These are phyloP conservation scores for Tigriopus californicus DNA, from an alignment of 2,888 invertebrate species.

Conservation along the genomic window DNA sequence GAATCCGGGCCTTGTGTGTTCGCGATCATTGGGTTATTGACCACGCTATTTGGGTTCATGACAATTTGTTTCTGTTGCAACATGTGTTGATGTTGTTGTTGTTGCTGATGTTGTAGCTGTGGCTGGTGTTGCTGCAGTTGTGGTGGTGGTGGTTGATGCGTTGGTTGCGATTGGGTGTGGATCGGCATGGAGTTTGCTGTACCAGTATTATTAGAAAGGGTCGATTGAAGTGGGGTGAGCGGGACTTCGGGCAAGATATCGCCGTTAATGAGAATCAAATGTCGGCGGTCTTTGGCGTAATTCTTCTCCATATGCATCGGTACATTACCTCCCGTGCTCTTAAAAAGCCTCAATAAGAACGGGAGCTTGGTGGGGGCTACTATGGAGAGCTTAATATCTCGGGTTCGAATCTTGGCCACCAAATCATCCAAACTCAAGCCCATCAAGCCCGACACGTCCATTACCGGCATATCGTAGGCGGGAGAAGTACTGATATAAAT, in stretches of 20 bases:
- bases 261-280: conserved; percentile 54
- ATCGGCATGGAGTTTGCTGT: too few relatives aligned
- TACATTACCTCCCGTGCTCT: conserved; percentile 71
- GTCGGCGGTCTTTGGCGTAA: conserved; percentile 71
- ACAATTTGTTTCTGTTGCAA: too few relatives aligned
- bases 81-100: too few relatives aligned
- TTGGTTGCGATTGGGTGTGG: background rate
- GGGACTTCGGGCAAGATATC: background rate
- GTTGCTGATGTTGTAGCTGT: background rate
- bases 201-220: too few relatives aligned
- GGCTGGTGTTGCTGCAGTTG: background rate
- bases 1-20: too few relatives aligned
- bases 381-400: conserved; percentile 61
- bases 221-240: background rate
- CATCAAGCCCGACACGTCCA: background rate
- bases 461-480: conserved; percentile 2
- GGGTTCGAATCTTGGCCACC: background rate
- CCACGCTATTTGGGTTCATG: too few relatives aligned
- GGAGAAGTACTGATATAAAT: background rate
- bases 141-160: background rate
- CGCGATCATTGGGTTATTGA: too few relatives aligned
- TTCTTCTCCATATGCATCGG: conserved; percentile 60
- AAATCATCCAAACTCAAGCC: conserved; percentile 2
- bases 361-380: conserved; percentile 75
- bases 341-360: conserved; percentile 62